Conservation (phyloP, 1,140 invertebrate species). For the Holcopasites calliopsidis region DNA sequence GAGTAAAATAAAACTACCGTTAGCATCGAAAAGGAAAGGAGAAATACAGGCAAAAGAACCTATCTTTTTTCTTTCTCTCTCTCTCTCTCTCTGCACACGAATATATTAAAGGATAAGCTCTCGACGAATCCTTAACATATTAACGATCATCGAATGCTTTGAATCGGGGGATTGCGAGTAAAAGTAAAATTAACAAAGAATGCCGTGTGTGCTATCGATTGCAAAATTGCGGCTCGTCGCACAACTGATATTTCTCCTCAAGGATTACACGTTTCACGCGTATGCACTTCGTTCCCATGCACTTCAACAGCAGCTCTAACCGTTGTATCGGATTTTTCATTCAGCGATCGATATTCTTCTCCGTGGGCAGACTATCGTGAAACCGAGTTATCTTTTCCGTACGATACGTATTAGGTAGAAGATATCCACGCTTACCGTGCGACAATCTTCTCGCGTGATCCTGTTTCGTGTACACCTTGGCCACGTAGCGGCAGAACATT, state of each 20-base stretch:
- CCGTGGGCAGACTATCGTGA: no score
- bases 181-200: slow-evolving; percentile 18
- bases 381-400: no score
- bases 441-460: slow-evolving; percentile 68
- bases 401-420: no score
- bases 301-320: not conserved
- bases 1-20: no score
- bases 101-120: no score
- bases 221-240: slow-evolving; percentile 16
- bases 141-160: no score
- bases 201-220: slow-evolving; percentile 28
- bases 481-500: slow-evolving; percentile 78
- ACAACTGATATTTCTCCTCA: slow-evolving; percentile 33
- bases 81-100: no score
- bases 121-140: no score
- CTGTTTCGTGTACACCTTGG: slow-evolving; percentile 77
- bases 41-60: no score
- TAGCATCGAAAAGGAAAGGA: no score
- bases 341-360: not conserved
- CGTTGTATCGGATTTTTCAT: slow-evolving; percentile 28
- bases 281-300: slow-evolving; percentile 23
- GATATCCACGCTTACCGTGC: slow-evolving; percentile 60
- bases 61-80: no score
- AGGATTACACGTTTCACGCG: slow-evolving; percentile 25
- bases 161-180: slow-evolving; percentile 7